phyloP scores from a whole-genome alignment of 2,888 invertebrate species.

The Megamerina dolium region DNA sequence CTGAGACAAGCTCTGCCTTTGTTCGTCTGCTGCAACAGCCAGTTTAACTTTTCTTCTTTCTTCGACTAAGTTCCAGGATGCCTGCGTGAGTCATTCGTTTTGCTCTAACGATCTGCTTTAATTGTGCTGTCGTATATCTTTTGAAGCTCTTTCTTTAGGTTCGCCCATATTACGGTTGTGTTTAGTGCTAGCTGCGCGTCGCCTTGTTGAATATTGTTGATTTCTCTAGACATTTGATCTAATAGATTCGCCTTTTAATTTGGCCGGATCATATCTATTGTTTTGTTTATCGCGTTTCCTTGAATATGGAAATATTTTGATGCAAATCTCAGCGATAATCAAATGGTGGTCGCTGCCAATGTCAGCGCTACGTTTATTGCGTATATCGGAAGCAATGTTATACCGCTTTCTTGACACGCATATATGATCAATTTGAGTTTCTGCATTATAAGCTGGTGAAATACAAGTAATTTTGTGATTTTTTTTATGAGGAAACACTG shows the following conservation, averaged over 20 bases:
- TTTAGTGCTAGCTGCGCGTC: no score
- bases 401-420: constrained; percentile 1
- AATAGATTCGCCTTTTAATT: not conserved
- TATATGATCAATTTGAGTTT: constrained; percentile 3
- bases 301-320: no score
- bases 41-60: not conserved
- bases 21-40: not conserved
- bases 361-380: constrained; percentile 3
- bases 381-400: constrained; percentile 1
- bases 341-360: not conserved
- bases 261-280: no score
- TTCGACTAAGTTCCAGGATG: not conserved
- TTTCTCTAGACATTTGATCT: no score
- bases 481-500: constrained; percentile 1
- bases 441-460: not conserved
- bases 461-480: constrained; percentile 3
- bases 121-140: not conserved
- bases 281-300: no score
- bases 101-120: not conserved
- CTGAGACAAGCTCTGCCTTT: not conserved
- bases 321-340: not conserved
- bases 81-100: not conserved
- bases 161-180: no score
- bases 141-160: no score
- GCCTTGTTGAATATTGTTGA: no score